These are phyloP conservation scores for Melanaphis sacchari DNA, from an alignment of 1,140 invertebrate genomes.

Conservation along the genomic window DNA sequence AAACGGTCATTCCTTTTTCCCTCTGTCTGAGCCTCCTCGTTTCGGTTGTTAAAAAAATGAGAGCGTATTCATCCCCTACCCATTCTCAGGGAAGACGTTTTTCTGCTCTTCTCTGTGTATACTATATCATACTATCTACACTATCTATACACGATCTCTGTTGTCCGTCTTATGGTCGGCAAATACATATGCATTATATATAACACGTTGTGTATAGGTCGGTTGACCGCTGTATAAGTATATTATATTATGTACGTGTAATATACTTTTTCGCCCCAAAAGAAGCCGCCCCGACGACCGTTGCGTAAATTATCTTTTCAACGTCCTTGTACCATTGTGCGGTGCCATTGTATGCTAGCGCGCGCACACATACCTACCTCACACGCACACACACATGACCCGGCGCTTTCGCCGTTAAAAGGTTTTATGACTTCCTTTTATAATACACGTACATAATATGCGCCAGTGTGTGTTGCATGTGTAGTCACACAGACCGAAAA, in stretches of 20 bases:
- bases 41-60: slow-evolving; percentile 40
- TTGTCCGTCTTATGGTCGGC: neutral
- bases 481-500: neutral
- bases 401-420: slow-evolving; percentile 53
- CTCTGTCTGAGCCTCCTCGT: neutral
- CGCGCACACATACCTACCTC: neutral
- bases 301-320: slow-evolving; percentile 52
- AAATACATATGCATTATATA: no score
- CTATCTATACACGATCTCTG: neutral
- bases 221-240: no score
- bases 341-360: neutral
- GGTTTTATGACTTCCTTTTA: slow-evolving; percentile 25
- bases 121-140: neutral
- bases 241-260: neutral
- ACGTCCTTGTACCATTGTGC: slow-evolving; percentile 44
- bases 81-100: neutral
- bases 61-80: neutral
- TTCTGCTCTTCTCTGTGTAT: neutral
- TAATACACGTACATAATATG: neutral
- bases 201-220: no score
- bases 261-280: neutral
- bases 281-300: slow-evolving; percentile 25
- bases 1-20: neutral
- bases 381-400: neutral
- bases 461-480: neutral